phyloP scores from a whole-genome alignment of 2,888 invertebrate species.

The Capitulum mitella region DNA sequence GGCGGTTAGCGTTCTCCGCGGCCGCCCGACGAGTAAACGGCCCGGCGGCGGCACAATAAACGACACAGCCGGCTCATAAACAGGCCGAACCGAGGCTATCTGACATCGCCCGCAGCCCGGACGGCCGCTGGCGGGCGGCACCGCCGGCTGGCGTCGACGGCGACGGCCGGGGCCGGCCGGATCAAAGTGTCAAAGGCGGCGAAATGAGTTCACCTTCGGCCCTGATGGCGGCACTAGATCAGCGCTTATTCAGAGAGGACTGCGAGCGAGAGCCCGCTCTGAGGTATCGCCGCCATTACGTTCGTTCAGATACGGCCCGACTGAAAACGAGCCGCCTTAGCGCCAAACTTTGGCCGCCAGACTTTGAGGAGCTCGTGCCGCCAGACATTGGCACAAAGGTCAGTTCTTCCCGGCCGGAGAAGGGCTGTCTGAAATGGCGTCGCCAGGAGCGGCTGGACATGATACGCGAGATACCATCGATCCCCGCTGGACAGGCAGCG shows the following conservation, averaged over 20 bases:
- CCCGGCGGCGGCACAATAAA: neutral
- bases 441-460: too few species aligned
- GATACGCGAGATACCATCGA: too few species aligned
- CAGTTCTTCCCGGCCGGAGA: neutral
- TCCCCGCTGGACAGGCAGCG: too few species aligned
- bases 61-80: neutral
- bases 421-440: too few species aligned
- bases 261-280: neutral
- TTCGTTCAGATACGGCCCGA: neutral
- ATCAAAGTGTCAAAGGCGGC: constrained; percentile 6
- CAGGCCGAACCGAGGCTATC: neutral
- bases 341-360: neutral
- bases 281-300: neutral
- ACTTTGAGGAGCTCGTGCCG: neutral
- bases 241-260: neutral
- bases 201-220: neutral
- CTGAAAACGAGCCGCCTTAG: neutral
- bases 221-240: neutral
- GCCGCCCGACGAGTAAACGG: neutral
- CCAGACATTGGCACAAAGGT: neutral
- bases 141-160: neutral
- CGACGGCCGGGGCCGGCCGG: neutral
- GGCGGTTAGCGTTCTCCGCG: neutral
- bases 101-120: too few species aligned
- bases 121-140: neutral